Evolutionary conservation across 2,888 invertebrate species (phyloP).

Genomic region (Watsonalla cultraria): DNA sequence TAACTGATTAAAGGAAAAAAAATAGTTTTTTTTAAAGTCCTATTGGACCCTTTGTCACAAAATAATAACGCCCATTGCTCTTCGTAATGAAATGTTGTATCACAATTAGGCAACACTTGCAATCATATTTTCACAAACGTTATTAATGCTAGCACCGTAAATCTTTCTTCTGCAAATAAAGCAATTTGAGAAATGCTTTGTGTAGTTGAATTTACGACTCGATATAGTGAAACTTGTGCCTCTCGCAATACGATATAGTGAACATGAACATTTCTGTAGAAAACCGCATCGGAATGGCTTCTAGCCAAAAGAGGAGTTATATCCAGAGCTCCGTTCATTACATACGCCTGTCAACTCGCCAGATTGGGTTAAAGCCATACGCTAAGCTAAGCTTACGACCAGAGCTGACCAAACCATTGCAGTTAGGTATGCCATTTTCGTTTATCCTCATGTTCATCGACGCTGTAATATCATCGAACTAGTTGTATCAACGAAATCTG

Average conservation of each 20-base stretch:
- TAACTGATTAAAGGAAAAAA: no score
- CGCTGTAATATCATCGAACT: neutral
- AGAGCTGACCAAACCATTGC: conserved; percentile 7
- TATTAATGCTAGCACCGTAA: conserved; percentile 19
- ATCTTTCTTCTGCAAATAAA: conserved; percentile 19
- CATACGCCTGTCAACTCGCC: conserved; percentile 31
- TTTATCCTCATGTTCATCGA: neutral
- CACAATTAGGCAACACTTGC: neutral
- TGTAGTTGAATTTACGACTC: conserved; percentile 28
- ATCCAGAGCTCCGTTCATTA: conserved; percentile 30
- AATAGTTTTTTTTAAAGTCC: no score
- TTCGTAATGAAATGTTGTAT: neutral
- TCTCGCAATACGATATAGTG: conserved; percentile 17
- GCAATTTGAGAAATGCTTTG: conserved; percentile 24
- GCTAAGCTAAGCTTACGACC: conserved; percentile 12
- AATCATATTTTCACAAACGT: conserved; percentile 4
- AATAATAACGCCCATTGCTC: no score
- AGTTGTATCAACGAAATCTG: no score
- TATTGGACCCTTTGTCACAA: no score
- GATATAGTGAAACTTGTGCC: conserved; percentile 13
- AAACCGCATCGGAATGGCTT: conserved; percentile 32
- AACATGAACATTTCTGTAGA: conserved; percentile 22
- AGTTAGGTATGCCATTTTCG: conserved; percentile 5
- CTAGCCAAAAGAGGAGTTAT: conserved; percentile 32
- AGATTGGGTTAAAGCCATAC: conserved; percentile 30